Evolutionary conservation across 2,797 vertebrate species (phyloP).

Genomic region (Ctenopoma kingsleyae): DNA sequence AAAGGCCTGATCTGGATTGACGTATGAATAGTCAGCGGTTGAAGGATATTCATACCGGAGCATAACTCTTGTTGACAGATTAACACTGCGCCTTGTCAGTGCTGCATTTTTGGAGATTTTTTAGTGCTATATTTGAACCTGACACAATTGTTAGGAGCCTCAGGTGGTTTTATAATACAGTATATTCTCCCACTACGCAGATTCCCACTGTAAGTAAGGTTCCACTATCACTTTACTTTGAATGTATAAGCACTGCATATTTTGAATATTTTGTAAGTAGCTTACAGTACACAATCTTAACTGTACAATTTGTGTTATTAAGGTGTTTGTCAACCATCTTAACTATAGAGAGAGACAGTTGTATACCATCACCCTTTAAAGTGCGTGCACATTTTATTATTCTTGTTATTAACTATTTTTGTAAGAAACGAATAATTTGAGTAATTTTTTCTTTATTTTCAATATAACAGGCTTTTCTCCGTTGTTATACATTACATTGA

Average conservation of each 20-base stretch:
- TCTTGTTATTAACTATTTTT: too few species aligned
- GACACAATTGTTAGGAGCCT: slow-evolving; percentile 25
- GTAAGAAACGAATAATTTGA: too few species aligned
- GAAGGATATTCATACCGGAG: slow-evolving; percentile 77
- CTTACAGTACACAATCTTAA: too few species aligned
- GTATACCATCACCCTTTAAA: too few species aligned
- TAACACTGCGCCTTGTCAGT: slow-evolving; percentile 52
- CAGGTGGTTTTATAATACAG: slow-evolving; percentile 18
- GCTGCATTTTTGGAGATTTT: slow-evolving; percentile 42
- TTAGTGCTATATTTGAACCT: slow-evolving; percentile 65
- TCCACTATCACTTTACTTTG: background rate
- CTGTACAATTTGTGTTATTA: too few species aligned
- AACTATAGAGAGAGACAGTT: too few species aligned
- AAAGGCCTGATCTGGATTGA: slow-evolving; percentile 75
- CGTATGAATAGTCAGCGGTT: slow-evolving; percentile 76
- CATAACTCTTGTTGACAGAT: slow-evolving; percentile 70
- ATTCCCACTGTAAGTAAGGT: background rate
- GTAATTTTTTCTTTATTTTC: too few species aligned
- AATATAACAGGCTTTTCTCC: too few species aligned
- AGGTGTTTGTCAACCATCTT: too few species aligned
- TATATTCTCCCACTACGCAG: background rate
- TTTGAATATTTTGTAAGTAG: too few species aligned
- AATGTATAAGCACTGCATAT: background rate
- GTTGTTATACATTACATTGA: too few species aligned
- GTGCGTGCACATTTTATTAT: too few species aligned